Conservation (phyloP, 2,113 vertebrate species). For the Stegostoma tigrinum region DNA sequence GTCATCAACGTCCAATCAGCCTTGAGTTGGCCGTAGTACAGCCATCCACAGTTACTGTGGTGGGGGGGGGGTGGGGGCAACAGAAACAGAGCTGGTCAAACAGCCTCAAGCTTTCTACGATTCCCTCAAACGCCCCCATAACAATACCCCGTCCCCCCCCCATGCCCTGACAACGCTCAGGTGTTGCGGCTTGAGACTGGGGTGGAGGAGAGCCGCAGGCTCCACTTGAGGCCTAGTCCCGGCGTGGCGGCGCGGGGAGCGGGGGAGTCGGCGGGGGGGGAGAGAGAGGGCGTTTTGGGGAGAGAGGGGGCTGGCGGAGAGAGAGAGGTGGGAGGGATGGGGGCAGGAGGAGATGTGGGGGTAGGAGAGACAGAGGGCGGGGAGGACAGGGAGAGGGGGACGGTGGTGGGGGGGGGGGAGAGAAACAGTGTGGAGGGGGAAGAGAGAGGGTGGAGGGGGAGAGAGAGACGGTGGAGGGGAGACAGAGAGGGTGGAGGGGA, state of each 20-base stretch:
- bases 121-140: too few relatives aligned
- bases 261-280: neutral
- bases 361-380: neutral
- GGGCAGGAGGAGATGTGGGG: too few relatives aligned
- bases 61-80: neutral
- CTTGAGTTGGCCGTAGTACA: conserved; percentile 81
- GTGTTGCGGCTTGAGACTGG: conserved; percentile 50
- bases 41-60: conserved; percentile 80
- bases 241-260: conserved; percentile 34
- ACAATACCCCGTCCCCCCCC: too few relatives aligned
- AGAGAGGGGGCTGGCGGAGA: neutral
- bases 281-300: neutral
- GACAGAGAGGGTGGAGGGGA: accelerated
- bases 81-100: too few relatives aligned
- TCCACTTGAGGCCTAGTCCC: neutral
- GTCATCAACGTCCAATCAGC: conserved; percentile 64
- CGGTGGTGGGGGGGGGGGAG: neutral
- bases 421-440: neutral
- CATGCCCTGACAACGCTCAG: too few relatives aligned
- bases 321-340: too few relatives aligned
- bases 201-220: neutral
- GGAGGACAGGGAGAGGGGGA: too few relatives aligned
- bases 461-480: neutral
- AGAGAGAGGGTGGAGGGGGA: neutral
- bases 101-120: too few relatives aligned